Conservation (phyloP, 2,113 vertebrate genomes). For the Arvicanthis niloticus region DNA sequence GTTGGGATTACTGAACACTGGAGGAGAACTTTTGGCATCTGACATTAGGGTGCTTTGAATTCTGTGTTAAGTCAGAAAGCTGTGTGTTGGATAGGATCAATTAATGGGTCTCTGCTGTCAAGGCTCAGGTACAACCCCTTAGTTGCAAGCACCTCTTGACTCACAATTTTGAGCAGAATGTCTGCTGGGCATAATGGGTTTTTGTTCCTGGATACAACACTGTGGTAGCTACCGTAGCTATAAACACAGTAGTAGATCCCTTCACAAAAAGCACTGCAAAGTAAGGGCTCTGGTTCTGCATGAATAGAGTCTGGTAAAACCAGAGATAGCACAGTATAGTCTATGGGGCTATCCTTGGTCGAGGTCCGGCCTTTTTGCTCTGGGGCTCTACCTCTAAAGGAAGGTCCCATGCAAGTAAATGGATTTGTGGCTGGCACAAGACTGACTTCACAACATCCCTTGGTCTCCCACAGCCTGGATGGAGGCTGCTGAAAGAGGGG, state of each 20-base stretch:
- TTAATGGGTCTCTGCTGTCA: fast-evolving
- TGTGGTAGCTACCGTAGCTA: not conserved
- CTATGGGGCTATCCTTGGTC: too few relatives aligned
- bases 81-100: too few relatives aligned
- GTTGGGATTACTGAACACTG: not conserved
- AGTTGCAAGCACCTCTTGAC: not conserved
- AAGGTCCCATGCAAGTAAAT: too few relatives aligned
- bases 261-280: not conserved
- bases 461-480: fast-evolving
- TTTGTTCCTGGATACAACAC: not conserved
- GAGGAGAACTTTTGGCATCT: too few relatives aligned
- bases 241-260: not conserved
- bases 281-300: too few relatives aligned
- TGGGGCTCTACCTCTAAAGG: too few relatives aligned
- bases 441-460: fast-evolving
- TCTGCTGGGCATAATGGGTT: not conserved
- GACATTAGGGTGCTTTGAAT: not conserved
- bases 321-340: too few relatives aligned
- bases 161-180: too few relatives aligned
- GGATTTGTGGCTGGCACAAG: fast-evolving
- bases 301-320: too few relatives aligned
- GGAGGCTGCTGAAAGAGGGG: not conserved
- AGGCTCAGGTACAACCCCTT: not conserved
- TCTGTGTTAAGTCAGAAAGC: too few relatives aligned
- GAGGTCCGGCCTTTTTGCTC: too few relatives aligned